Conservation (phyloP, 2,113 vertebrate species). For the Rhinoderma darwinii region DNA sequence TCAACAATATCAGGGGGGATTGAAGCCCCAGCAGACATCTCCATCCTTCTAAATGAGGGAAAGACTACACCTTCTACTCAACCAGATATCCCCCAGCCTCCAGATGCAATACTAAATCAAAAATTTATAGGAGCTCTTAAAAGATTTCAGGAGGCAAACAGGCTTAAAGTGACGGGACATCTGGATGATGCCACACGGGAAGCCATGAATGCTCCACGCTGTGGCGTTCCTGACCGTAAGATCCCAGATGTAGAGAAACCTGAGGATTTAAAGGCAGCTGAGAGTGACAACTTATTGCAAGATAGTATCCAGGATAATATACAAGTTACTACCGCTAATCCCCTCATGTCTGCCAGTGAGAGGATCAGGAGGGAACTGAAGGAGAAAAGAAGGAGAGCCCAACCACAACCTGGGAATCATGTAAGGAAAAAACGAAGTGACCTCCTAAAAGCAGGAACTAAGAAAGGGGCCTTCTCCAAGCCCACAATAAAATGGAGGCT, state of each 20-base stretch:
- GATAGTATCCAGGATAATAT: neutral
- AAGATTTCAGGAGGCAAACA: slow-evolving; percentile 59
- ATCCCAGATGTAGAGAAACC: neutral
- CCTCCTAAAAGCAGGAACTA: neutral
- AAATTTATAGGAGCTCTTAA: slow-evolving; percentile 42
- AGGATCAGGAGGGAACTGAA: neutral
- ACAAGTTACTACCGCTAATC: neutral
- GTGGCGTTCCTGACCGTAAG: slow-evolving; percentile 61
- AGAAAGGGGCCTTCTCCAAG: slow-evolving; percentile 45
- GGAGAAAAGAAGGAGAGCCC: neutral
- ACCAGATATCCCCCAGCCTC: neutral
- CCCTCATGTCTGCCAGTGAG: neutral
- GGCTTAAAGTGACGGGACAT: slow-evolving; percentile 36
- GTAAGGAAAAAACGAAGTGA: slow-evolving; percentile 25
- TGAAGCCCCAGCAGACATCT: slow-evolving; percentile 21
- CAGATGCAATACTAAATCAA: slow-evolving; percentile 6
- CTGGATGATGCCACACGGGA: slow-evolving; percentile 52
- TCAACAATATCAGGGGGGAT: neutral
- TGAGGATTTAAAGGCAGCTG: neutral
- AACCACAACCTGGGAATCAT: neutral
- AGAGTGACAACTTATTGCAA: neutral
- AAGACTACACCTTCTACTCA: neutral
- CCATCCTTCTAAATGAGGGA: neutral
- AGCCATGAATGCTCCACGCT: slow-evolving; percentile 59
- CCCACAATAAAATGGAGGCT: slow-evolving; percentile 58